These are phyloP conservation scores for Cryptotis parvus DNA, from an alignment of 2,113 vertebrate species.

Conservation along the genomic window DNA sequence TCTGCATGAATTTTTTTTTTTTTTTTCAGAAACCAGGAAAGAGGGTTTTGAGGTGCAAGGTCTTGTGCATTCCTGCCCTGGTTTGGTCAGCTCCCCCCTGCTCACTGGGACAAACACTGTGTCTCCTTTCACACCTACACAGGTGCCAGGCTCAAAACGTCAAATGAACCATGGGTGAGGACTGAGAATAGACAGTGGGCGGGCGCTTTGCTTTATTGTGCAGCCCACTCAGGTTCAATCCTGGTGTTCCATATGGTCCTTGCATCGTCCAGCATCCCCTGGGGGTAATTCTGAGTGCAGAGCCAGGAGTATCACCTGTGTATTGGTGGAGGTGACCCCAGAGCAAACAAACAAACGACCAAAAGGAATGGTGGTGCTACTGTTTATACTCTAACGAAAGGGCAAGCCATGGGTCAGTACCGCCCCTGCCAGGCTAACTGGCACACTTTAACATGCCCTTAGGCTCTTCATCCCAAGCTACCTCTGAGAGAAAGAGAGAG, in stretches of 20 bases:
- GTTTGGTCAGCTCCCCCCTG: rapidly evolving
- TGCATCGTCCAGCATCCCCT: too few species aligned
- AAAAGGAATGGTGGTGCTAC: rapidly evolving
- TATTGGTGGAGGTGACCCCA: too few species aligned
- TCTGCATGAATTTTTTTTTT: neutral
- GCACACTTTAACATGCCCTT: neutral
- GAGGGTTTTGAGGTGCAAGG: neutral
- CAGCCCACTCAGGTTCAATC: too few species aligned
- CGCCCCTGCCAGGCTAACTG: neutral
- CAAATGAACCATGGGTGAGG: neutral
- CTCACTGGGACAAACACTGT: rapidly evolving
- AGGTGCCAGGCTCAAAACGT: neutral
- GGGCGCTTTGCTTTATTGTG: too few species aligned
- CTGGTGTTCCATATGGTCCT: too few species aligned
- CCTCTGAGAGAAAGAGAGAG: neutral
- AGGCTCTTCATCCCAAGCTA: neutral
- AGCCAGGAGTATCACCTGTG: too few species aligned
- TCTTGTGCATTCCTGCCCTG: neutral
- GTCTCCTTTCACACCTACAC: rapidly evolving
- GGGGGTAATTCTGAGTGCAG: too few species aligned
- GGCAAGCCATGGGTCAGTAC: neutral
- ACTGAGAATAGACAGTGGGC: too few species aligned
- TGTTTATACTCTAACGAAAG: neutral
- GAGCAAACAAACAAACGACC: neutral
- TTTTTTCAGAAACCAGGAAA: neutral